phyloP scores from a whole-genome alignment of 2,113 vertebrate species.

The Barbus barbus region DNA sequence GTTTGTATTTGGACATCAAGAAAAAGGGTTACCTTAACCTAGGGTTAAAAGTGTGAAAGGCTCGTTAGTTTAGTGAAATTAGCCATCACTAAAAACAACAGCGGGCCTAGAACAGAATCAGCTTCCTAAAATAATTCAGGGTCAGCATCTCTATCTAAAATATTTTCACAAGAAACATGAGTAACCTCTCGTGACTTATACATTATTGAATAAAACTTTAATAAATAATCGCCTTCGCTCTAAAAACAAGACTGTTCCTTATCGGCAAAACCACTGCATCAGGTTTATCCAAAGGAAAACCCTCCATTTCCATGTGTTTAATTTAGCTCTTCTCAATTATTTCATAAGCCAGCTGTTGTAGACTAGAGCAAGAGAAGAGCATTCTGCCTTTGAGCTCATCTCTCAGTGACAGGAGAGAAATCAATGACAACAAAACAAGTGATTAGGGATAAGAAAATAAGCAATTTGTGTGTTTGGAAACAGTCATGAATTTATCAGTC shows the following conservation, averaged over 20 bases:
- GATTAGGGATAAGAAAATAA: conserved; percentile 13
- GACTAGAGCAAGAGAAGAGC: neutral
- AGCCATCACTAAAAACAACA: neutral
- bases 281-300: neutral
- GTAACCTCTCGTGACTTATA: neutral
- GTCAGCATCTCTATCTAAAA: neutral
- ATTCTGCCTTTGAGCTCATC: neutral
- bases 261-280: neutral
- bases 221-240: neutral
- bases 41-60: neutral
- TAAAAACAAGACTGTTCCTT: neutral
- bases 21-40: neutral
- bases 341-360: conserved; percentile 17
- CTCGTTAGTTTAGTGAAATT: neutral
- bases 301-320: neutral
- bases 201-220: conserved; percentile 4
- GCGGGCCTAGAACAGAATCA: neutral
- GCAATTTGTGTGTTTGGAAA: neutral
- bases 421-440: neutral
- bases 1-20: neutral
- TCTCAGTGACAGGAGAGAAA: neutral
- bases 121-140: neutral
- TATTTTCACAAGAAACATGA: neutral
- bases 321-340: neutral
- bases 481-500: neutral